Evolutionary conservation across 92 coral and sea anemone genomes (phyloP).

Genomic region (Scolanthus callimorphus): DNA sequence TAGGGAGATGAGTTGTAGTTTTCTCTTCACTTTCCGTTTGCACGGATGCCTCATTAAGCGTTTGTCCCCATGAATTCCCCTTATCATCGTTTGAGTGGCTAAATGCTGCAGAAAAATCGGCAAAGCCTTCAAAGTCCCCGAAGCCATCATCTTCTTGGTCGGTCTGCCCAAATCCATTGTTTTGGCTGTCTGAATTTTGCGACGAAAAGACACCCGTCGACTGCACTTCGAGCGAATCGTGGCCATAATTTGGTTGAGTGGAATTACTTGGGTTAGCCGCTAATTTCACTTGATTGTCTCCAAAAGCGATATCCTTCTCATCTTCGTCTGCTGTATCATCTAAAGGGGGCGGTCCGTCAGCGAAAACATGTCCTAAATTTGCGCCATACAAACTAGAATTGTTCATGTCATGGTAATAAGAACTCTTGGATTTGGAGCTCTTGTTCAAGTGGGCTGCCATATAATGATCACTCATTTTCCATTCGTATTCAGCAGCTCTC

Average conservation of each 20-base stretch:
- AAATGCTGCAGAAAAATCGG: constrained; percentile 10
- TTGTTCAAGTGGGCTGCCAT: constrained; percentile 37
- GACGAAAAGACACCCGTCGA: not conserved
- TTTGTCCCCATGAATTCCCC: not conserved
- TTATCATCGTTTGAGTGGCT: too few species aligned
- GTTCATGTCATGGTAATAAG: constrained; percentile 73
- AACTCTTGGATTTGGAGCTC: constrained; percentile 40
- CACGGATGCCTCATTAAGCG: not conserved
- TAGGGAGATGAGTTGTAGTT: too few species aligned
- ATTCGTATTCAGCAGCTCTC: too few species aligned
- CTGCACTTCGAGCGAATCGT: not conserved
- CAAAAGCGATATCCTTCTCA: constrained; percentile 79
- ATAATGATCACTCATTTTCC: constrained; percentile 44
- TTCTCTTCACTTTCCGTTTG: not conserved
- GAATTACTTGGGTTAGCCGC: constrained; percentile 24
- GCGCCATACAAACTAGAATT: constrained; percentile 88
- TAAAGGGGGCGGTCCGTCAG: constrained; percentile 97
- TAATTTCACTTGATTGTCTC: constrained; percentile 39
- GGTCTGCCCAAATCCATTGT: not conserved
- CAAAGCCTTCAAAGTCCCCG: constrained; percentile 23
- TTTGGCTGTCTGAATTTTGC: not conserved
- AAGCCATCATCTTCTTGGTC: constrained; percentile 16
- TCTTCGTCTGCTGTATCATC: constrained; percentile 84
- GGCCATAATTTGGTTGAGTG: not conserved
- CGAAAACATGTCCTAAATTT: constrained; percentile 91